Conservation (phyloP, 2,888 invertebrate species). For the Lasioglossum calceatum region DNA sequence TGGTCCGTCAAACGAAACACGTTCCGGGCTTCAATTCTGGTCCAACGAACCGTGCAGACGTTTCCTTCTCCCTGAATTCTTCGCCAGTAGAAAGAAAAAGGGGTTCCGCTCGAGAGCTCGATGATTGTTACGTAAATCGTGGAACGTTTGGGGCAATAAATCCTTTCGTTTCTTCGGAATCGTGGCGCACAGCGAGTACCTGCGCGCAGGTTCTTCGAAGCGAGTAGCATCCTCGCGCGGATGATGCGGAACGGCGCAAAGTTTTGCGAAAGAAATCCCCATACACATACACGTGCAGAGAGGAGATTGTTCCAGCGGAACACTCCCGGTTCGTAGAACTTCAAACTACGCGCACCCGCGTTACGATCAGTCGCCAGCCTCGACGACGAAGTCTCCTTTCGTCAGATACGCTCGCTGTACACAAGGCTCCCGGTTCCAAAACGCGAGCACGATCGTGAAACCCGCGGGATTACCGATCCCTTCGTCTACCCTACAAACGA, state of each 20-base stretch:
- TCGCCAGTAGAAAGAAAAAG: neutral
- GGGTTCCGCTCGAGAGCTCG: neutral
- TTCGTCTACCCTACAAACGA: constrained; percentile 1
- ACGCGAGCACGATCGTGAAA: constrained; percentile 19
- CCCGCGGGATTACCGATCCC: neutral
- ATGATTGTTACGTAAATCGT: constrained; percentile 23
- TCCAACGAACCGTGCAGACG: constrained; percentile 34
- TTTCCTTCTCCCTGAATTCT: constrained; percentile 6
- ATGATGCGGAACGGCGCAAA: constrained; percentile 11
- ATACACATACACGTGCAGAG: neutral
- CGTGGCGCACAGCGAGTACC: neutral
- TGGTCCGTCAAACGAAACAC: constrained; percentile 30
- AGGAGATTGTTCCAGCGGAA: neutral
- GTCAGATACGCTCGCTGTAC: neutral
- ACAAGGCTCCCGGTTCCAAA: neutral
- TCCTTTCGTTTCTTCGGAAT: neutral
- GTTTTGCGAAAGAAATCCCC: constrained; percentile 14
- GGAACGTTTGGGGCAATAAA: constrained; percentile 20
- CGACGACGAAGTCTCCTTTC: neutral
- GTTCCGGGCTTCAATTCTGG: constrained; percentile 27
- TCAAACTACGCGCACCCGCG: neutral
- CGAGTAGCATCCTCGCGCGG: neutral
- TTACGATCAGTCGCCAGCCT: constrained; percentile 23
- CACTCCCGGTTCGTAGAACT: neutral
- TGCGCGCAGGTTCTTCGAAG: neutral